These are phyloP conservation scores for Perccottus glenii DNA, from an alignment of 2,113 vertebrate species.

Conservation along the genomic window DNA sequence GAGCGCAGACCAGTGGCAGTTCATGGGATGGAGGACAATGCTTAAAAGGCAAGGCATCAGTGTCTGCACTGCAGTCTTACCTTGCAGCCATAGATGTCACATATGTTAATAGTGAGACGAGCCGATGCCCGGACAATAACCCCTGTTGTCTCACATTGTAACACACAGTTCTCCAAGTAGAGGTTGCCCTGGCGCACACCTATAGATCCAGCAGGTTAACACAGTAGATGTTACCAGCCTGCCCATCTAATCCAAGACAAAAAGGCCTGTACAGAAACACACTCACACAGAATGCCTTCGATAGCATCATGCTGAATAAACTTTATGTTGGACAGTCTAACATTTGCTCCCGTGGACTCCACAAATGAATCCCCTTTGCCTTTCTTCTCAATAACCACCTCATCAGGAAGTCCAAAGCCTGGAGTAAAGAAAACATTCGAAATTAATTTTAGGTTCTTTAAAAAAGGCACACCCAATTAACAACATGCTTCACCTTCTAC, in stretches of 20 bases:
- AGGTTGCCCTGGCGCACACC: constrained; percentile 88
- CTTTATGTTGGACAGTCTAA: constrained; percentile 89
- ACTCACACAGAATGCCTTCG: constrained; percentile 96
- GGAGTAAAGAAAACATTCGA: constrained; percentile 9
- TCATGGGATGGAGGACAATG: no score
- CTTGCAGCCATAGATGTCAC: constrained; percentile 96
- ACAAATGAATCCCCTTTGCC: constrained; percentile 90
- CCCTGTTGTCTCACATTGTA: constrained; percentile 94
- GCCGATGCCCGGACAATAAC: constrained; percentile 88
- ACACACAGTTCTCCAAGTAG: constrained; percentile 90
- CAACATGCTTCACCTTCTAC: constrained; percentile 81
- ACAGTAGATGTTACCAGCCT: not conserved
- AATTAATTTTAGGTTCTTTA: not conserved
- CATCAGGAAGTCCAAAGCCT: constrained; percentile 94
- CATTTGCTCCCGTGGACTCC: constrained; percentile 83
- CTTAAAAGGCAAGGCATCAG: no score
- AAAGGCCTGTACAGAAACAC: not conserved
- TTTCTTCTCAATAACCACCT: constrained; percentile 91
- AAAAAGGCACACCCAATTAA: no score
- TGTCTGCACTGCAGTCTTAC: constrained; percentile 58
- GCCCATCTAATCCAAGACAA: not conserved
- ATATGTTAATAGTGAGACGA: constrained; percentile 89
- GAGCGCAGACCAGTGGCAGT: no score
- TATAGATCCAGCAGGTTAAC: constrained; percentile 50
- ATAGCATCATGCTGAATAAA: constrained; percentile 91